Evolutionary conservation across 2,113 vertebrate species (phyloP).

Genomic region (Brachypodius melanocephalos): DNA sequence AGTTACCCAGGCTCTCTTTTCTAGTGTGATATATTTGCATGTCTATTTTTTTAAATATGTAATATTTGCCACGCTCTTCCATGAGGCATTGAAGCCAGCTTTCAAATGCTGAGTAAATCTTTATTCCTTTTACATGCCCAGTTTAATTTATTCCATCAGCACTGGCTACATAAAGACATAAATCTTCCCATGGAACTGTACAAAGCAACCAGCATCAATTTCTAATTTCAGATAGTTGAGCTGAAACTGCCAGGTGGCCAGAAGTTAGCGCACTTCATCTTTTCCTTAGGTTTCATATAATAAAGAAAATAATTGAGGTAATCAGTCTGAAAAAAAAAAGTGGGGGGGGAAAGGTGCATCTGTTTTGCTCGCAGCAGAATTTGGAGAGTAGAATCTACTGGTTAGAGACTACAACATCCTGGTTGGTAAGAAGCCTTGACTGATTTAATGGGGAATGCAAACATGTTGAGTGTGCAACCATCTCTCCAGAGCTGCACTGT

Average conservation of each 20-base stretch:
- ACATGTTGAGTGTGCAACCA: neutral
- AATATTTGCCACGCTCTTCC: slow-evolving; percentile 28
- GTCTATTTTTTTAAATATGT: neutral
- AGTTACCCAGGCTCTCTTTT: slow-evolving; percentile 14
- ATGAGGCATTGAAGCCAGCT: neutral
- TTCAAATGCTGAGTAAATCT: slow-evolving; percentile 44
- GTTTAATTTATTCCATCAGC: slow-evolving; percentile 57
- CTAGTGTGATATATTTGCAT: slow-evolving; percentile 15
- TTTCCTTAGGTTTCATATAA: slow-evolving; percentile 37
- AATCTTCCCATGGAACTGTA: slow-evolving; percentile 31
- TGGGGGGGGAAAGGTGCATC: slow-evolving; percentile 11
- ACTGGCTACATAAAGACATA: slow-evolving; percentile 26
- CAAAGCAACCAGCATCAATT: slow-evolving; percentile 46
- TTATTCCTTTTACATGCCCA: slow-evolving; percentile 30
- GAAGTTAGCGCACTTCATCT: slow-evolving; percentile 23
- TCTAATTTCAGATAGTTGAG: slow-evolving; percentile 43
- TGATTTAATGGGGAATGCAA: neutral
- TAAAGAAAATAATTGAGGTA: slow-evolving; percentile 36
- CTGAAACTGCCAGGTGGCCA: slow-evolving; percentile 26
- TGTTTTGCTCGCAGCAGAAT: slow-evolving; percentile 26
- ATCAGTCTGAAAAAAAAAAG: neutral
- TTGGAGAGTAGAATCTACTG: neutral
- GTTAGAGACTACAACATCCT: neutral
- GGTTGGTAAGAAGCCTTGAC: neutral
- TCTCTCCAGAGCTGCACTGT: neutral